phyloP scores from a whole-genome alignment of 2,113 vertebrate genomes.

The Onychorhynchus coronatus region DNA sequence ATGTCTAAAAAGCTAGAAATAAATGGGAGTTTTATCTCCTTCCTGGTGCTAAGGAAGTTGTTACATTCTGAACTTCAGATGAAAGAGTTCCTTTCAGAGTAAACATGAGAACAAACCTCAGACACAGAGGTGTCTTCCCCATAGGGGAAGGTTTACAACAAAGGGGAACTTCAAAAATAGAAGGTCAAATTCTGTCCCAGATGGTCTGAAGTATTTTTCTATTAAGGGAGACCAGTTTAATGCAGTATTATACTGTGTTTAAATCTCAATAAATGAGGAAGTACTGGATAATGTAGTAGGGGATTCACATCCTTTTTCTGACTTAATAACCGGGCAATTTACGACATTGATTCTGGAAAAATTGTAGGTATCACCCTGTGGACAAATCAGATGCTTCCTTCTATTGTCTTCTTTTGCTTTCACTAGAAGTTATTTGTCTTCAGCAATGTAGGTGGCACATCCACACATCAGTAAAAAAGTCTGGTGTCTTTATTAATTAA shows the following conservation, averaged over 20 bases:
- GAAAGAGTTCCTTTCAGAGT: background rate
- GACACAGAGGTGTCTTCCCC: background rate
- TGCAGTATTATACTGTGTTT: background rate
- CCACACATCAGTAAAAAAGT: background rate
- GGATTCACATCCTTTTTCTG: background rate
- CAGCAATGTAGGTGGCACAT: background rate
- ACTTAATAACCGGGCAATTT: background rate
- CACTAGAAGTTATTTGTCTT: background rate
- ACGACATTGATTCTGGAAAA: background rate
- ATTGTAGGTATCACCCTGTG: background rate
- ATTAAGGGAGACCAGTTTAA: background rate
- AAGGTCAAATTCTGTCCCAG: background rate
- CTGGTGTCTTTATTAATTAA: background rate
- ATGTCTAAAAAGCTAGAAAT: background rate
- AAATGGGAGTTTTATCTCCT: background rate
- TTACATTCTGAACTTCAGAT: background rate
- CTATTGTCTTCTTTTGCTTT: background rate
- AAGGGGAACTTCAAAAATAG: background rate
- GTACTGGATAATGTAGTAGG: background rate
- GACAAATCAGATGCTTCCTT: background rate
- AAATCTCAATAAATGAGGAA: background rate
- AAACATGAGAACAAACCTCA: background rate
- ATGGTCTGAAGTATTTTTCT: background rate
- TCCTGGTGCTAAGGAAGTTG: background rate
- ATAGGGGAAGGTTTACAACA: background rate